A percentile compares a stretch with the other conserved stretches of the same genome.
Evolutionary conservation across 2,888 invertebrate species (phyloP).

Genomic region (Rhagophthalmus giganteus): DNA sequence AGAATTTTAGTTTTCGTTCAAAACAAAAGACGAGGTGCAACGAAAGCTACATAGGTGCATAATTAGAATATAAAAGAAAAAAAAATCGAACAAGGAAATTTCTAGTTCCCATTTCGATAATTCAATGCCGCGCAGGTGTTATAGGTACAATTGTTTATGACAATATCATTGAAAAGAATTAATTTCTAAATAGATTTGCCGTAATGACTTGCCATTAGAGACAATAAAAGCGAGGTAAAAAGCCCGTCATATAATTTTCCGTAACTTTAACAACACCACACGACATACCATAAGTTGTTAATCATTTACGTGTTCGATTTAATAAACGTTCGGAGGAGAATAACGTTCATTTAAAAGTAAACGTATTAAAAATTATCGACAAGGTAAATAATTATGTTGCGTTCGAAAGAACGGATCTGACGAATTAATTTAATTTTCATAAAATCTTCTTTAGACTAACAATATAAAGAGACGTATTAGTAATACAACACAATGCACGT

Average conservation of each 20-base stretch:
- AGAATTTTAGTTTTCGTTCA: no score
- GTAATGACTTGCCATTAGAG: conserved; percentile 29
- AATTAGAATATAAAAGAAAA: no score
- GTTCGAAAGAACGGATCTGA: not conserved
- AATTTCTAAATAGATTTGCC: conserved; percentile 34
- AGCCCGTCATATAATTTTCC: not conserved
- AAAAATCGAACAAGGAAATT: conserved; percentile 10
- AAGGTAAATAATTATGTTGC: no score
- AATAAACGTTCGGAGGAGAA: no score
- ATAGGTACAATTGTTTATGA: conserved; percentile 38
- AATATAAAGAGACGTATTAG: no score
- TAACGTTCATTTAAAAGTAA: no score
- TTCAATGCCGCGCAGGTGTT: conserved; percentile 38
- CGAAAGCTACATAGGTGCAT: no score
- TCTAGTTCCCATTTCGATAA: conserved; percentile 18
- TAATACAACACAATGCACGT: no score
- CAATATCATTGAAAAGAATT: conserved; percentile 34
- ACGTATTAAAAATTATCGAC: no score
- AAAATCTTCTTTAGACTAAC: no score
- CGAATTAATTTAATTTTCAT: not conserved
- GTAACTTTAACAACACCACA: not conserved
- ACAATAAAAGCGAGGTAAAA: conserved; percentile 23
- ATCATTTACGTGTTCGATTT: not conserved
- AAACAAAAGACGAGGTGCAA: no score
- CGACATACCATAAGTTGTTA: not conserved